A percentile compares a stretch with the other conserved stretches of the same genome.
phyloP scores from a whole-genome alignment of 2,888 invertebrate species.

The Agrochola circellaris region DNA sequence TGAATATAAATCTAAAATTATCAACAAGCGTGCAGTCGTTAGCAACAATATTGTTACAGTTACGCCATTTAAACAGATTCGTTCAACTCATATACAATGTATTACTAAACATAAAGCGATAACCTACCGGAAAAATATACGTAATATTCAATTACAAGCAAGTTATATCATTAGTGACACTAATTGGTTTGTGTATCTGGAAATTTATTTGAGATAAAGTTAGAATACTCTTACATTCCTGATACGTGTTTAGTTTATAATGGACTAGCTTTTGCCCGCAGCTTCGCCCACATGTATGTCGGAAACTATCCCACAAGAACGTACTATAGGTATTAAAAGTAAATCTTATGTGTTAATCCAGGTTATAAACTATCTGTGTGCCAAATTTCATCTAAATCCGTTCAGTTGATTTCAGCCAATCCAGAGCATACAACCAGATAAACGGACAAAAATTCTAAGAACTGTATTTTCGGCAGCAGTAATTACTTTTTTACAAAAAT shows the following conservation, averaged over 20 bases:
- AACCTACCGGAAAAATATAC: conserved; percentile 58
- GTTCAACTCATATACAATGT: conserved; percentile 44
- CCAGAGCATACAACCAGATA: too few species aligned
- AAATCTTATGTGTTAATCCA: too few species aligned
- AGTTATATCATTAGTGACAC: conserved; percentile 39
- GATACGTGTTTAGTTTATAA: conserved; percentile 4
- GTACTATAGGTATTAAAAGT: too few species aligned
- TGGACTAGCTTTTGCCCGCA: too few species aligned
- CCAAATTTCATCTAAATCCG: too few species aligned
- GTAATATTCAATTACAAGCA: conserved; percentile 60
- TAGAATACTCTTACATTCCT: conserved; percentile 33
- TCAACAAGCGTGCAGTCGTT: conserved; percentile 38
- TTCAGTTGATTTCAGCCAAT: too few species aligned
- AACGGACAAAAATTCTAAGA: too few species aligned
- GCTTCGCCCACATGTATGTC: too few species aligned
- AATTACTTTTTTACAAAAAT: too few species aligned
- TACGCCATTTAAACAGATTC: conserved; percentile 27
- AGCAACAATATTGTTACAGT: conserved; percentile 50
- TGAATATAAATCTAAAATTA: conserved; percentile 18
- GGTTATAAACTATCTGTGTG: too few species aligned
- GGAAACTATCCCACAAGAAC: too few species aligned
- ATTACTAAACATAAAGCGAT: conserved; percentile 38
- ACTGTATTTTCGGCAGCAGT: too few species aligned
- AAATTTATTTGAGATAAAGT: conserved; percentile 44
- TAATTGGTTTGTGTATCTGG: conserved; percentile 55